Conservation (phyloP, 2,888 invertebrate genomes). For the Periphyllus acericola region DNA sequence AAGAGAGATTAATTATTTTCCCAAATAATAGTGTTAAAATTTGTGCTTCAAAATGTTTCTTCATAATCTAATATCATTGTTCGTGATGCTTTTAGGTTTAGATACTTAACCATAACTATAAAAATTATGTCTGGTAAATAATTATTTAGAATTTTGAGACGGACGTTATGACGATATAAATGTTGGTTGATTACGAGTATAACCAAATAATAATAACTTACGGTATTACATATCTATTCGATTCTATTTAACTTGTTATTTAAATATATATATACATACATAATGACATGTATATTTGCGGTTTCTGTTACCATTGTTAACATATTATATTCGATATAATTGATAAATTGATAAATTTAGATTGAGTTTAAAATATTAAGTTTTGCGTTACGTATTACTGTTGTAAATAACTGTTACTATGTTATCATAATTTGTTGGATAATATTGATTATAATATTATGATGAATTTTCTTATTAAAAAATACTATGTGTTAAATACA, state of each 20-base stretch:
- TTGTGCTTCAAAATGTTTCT: too few relatives aligned
- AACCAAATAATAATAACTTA: not conserved
- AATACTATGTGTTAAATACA: not conserved
- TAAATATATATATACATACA: not conserved
- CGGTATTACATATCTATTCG: constrained; percentile 6
- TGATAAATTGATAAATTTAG: not conserved
- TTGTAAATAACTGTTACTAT: constrained; percentile 9
- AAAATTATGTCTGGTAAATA: too few relatives aligned
- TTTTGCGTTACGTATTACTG: not conserved
- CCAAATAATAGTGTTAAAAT: too few relatives aligned
- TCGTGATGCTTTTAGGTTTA: too few relatives aligned
- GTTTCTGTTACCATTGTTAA: constrained; percentile 54
- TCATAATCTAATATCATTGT: too few relatives aligned
- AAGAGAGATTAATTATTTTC: too few relatives aligned
- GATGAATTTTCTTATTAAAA: not conserved
- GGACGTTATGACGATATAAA: not conserved
- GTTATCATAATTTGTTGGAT: constrained; percentile 4
- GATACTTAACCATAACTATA: too few relatives aligned
- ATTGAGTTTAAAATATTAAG: not conserved
- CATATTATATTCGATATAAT: constrained; percentile 6
- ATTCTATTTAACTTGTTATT: not conserved
- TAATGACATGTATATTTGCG: not conserved
- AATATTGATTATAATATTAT: not conserved
- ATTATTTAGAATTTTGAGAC: too few relatives aligned
- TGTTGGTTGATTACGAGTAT: not conserved